Evolutionary conservation across 2,113 vertebrate species (phyloP).

Genomic region (Sprattus sprattus): DNA sequence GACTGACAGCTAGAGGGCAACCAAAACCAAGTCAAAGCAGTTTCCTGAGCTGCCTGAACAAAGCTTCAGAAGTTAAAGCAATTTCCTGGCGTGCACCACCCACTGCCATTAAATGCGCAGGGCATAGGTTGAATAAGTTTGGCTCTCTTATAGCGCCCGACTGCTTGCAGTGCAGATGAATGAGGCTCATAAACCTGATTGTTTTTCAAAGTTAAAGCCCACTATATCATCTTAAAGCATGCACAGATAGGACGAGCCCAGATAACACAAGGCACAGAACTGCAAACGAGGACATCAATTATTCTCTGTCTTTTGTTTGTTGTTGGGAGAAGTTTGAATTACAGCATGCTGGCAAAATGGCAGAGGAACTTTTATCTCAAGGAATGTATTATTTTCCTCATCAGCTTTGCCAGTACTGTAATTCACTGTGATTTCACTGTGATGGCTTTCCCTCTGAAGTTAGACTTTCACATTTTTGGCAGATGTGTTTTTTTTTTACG

Average conservation of each 20-base stretch:
- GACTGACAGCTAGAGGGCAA: conserved; percentile 78
- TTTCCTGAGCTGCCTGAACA: conserved; percentile 46
- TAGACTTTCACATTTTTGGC: too few relatives aligned
- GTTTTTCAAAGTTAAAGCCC: not conserved
- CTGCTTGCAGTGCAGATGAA: not conserved
- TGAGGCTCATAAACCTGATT: not conserved
- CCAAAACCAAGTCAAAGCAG: conserved; percentile 63
- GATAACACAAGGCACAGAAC: not conserved
- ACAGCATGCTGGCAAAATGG: not conserved
- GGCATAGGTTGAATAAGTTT: conserved; percentile 20
- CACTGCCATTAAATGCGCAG: not conserved
- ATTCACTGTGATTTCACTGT: not conserved
- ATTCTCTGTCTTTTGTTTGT: not conserved
- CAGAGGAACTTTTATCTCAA: not conserved
- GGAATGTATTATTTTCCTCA: not conserved
- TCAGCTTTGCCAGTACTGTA: not conserved
- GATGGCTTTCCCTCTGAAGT: not conserved
- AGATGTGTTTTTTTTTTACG: not conserved
- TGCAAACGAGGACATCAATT: not conserved
- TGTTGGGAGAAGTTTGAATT: not conserved
- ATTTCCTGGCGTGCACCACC: not conserved
- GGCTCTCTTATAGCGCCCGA: not conserved
- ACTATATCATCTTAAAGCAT: not conserved
- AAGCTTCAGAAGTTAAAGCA: conserved; percentile 52
- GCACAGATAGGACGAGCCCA: not conserved